A percentile compares a stretch with the other conserved stretches of the same genome.
Evolutionary conservation across 2,797 vertebrate species (phyloP).

Genomic region (Buceros bicornis): DNA sequence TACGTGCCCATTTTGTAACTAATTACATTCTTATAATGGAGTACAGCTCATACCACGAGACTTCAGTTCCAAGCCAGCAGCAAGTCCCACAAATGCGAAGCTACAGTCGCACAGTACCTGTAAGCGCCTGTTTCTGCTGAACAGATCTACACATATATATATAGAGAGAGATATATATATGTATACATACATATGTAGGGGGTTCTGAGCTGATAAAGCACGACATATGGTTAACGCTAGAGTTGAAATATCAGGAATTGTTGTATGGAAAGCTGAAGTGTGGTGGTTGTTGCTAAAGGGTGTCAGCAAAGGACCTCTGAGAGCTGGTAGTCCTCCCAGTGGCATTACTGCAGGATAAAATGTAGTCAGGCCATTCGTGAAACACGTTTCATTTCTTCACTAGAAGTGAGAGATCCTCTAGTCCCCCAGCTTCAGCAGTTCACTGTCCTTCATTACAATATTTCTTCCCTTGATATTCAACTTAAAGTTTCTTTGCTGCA

Average conservation of each 20-base stretch:
- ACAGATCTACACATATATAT: neutral
- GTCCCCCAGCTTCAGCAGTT: neutral
- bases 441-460: rapidly evolving
- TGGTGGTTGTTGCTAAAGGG: neutral
- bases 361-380: neutral
- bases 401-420: neutral
- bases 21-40: neutral
- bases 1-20: neutral
- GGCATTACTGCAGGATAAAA: neutral
- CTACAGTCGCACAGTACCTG: neutral
- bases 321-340: neutral
- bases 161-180: no score
- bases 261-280: neutral
- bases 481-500: neutral
- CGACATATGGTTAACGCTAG: neutral
- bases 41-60: neutral
- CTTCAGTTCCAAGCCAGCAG: neutral
- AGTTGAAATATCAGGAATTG: neutral
- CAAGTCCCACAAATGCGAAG: neutral
- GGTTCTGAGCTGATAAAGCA: neutral
- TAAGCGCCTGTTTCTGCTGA: neutral
- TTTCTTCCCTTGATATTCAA: neutral
- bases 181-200: neutral
- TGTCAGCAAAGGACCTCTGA: neutral
- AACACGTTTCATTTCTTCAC: neutral